phyloP scores from a whole-genome alignment of 2,797 vertebrate species.

The Hyperoplus immaculatus region DNA sequence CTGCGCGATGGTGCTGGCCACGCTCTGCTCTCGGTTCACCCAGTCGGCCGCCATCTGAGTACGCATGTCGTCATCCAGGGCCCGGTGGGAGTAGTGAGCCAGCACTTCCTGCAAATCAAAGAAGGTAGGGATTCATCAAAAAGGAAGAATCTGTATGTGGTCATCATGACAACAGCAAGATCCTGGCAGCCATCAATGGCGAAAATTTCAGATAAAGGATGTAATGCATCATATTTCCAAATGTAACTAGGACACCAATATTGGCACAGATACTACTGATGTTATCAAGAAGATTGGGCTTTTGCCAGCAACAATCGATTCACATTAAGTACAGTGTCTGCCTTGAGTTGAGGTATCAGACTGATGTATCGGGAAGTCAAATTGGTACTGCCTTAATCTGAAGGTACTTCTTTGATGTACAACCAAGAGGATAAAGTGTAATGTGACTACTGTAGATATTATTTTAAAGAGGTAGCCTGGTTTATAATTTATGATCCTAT shows the following conservation, averaged over 20 bases:
- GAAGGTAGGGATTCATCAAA: not conserved
- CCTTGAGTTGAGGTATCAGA: not conserved
- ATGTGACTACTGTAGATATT: not conserved
- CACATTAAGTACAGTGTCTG: not conserved
- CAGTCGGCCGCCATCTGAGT: constrained; percentile 98
- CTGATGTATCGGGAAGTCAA: not conserved
- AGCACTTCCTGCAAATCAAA: constrained; percentile 90
- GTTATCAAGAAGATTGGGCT: too few relatives aligned
- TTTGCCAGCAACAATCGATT: not conserved
- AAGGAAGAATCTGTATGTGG: too few relatives aligned
- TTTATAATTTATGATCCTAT: not conserved
- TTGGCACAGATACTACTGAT: too few relatives aligned
- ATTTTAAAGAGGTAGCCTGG: not conserved
- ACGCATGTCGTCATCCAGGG: constrained; percentile 96
- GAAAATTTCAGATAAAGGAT: not conserved
- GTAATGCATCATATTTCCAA: not conserved
- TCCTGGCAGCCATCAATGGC: too few relatives aligned
- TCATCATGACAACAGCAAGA: too few relatives aligned
- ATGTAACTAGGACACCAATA: not conserved
- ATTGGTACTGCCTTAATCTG: not conserved
- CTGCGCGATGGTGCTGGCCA: constrained; percentile 88
- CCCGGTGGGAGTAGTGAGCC: constrained; percentile 98
- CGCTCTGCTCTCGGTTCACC: constrained; percentile 94
- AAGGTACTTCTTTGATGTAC: not conserved
- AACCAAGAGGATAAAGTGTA: not conserved